Conservation (phyloP, 2,797 vertebrate species). For the Cryptoprocta ferox region DNA sequence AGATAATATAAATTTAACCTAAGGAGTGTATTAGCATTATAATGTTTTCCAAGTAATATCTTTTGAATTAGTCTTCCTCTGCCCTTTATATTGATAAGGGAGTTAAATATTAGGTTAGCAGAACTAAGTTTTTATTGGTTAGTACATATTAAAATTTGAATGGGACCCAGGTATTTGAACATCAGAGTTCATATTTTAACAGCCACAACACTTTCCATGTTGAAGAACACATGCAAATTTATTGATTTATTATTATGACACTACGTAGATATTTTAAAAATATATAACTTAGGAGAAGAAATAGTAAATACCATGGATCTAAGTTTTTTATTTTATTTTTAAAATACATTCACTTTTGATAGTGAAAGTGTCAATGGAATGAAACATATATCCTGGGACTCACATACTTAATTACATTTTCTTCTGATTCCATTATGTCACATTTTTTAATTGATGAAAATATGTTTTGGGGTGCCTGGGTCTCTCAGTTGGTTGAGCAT, state of each 20-base stretch:
- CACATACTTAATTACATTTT: not conserved
- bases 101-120: not conserved
- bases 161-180: not conserved
- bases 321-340: not conserved
- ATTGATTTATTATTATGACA: not conserved
- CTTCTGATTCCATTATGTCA: not conserved
- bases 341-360: not conserved
- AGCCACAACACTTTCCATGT: not conserved
- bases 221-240: not conserved
- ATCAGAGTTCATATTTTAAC: not conserved
- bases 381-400: not conserved
- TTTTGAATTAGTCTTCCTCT: not conserved
- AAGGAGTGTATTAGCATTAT: not conserved
- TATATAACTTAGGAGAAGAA: not conserved
- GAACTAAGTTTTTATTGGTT: not conserved
- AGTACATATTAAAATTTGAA: not conserved
- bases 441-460: not conserved
- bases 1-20: not conserved
- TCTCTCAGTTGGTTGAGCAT: no score
- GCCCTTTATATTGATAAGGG: not conserved
- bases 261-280: not conserved
- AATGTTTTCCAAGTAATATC: not conserved
- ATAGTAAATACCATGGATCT: not conserved
- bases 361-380: not conserved
- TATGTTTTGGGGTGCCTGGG: not conserved